phyloP scores from a whole-genome alignment of 2,888 invertebrate genomes.

The Archaeoteleia sp. region DNA sequence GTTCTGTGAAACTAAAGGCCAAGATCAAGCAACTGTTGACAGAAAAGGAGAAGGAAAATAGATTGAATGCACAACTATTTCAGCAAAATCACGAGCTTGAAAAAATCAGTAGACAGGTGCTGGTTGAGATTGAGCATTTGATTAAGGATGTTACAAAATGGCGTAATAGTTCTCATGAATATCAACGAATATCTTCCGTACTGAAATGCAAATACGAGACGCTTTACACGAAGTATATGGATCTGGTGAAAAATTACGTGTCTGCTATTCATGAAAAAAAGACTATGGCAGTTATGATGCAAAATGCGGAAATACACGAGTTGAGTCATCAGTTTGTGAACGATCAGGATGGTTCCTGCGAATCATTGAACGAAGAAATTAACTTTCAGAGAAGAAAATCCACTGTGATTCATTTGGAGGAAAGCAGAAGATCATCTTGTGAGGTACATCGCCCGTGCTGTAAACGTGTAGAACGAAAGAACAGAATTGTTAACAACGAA shows the following conservation, averaged over 20 bases:
- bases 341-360: neutral
- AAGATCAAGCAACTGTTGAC: neutral
- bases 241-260: neutral
- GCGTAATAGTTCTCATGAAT: neutral
- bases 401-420: neutral
- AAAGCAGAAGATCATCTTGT: neutral
- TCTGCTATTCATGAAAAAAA: neutral
- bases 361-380: neutral
- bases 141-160: neutral
- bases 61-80: neutral
- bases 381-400: neutral
- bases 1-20: neutral
- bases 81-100: constrained; percentile 1
- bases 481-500: neutral
- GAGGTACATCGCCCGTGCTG: no score
- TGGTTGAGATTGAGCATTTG: neutral
- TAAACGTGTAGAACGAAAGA: neutral
- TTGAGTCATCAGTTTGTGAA: neutral
- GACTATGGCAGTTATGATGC: neutral
- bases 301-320: neutral
- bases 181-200: neutral
- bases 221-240: constrained; percentile 3
- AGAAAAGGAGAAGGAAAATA: neutral
- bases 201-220: constrained; percentile 7
- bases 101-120: neutral